Evolutionary conservation across 1,140 invertebrate species (phyloP).

Genomic region (Theocolax elegans): DNA sequence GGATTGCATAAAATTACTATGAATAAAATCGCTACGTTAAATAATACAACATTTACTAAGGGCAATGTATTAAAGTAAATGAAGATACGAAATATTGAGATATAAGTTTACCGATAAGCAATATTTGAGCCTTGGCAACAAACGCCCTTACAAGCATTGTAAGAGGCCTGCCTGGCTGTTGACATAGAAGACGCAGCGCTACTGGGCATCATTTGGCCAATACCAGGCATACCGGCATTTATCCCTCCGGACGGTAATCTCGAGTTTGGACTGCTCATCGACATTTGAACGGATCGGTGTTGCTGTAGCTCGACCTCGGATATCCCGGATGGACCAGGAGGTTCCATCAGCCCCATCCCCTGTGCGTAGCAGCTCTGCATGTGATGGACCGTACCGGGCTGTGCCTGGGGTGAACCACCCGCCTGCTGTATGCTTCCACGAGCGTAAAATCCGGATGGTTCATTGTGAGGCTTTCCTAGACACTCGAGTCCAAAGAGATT

Average conservation of each 20-base stretch:
- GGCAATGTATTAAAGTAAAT: no score
- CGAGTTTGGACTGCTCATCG: constrained; percentile 34
- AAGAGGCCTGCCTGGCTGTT: constrained; percentile 50
- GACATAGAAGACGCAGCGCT: constrained; percentile 31
- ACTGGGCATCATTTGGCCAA: constrained; percentile 40
- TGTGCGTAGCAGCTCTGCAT: not conserved
- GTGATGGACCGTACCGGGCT: not conserved
- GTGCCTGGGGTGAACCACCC: not conserved
- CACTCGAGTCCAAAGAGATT: constrained; percentile 21
- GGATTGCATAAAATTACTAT: no score
- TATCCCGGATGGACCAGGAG: not conserved
- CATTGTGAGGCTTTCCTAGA: not conserved
- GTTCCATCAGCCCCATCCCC: constrained; percentile 1
- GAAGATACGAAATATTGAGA: no score
- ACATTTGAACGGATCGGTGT: constrained; percentile 14
- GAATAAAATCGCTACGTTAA: no score
- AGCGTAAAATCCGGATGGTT: constrained; percentile 1
- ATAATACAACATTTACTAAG: no score
- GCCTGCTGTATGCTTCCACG: not conserved
- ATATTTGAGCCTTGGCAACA: constrained; percentile 58
- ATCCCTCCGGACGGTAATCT: not conserved
- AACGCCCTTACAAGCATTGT: constrained; percentile 56
- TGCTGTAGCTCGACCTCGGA: constrained; percentile 25
- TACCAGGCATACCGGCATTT: not conserved
- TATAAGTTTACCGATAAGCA: constrained; percentile 45